Conservation (phyloP, 1,140 invertebrate genomes). For the Goniozus legneri region DNA sequence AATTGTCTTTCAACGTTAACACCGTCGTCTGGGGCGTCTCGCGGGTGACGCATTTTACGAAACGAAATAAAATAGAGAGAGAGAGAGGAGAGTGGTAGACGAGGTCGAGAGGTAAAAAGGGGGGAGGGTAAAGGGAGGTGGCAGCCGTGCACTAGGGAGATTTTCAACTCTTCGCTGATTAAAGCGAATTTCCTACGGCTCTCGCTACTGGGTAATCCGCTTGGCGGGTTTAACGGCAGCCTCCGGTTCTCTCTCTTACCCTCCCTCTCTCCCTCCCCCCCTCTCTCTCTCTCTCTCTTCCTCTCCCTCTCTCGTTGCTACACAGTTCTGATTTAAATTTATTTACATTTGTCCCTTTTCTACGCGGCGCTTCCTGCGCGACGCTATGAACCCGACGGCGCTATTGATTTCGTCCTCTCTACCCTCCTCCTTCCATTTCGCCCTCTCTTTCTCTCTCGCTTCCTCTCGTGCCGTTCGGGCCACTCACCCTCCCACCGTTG, state of each 20-base stretch:
- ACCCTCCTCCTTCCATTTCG: neutral
- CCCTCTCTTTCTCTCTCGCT: neutral
- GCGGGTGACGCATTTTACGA: too few relatives aligned
- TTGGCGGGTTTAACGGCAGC: constrained; percentile 19
- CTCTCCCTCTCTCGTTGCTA: neutral
- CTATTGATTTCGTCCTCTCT: constrained; percentile 35
- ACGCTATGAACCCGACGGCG: constrained; percentile 30
- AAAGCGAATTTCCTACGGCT: constrained; percentile 27
- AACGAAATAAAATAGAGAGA: too few relatives aligned
- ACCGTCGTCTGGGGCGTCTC: constrained; percentile 8
- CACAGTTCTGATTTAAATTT: constrained; percentile 32
- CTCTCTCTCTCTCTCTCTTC: too few relatives aligned
- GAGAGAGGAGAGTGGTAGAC: neutral
- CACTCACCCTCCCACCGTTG: neutral
- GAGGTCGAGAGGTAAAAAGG: neutral
- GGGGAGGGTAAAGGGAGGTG: constrained; percentile 1
- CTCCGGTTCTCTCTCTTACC: constrained; percentile 13
- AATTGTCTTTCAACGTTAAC: constrained; percentile 14
- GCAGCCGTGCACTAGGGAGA: constrained; percentile 5
- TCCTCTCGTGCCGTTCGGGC: constrained; percentile 4
- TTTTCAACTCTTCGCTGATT: constrained; percentile 29
- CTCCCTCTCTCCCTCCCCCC: constrained; percentile 8
- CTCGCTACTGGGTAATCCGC: constrained; percentile 27
- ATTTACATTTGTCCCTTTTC: constrained; percentile 39
- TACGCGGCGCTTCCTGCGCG: constrained; percentile 26